These are phyloP conservation scores for Otolemur garnettii DNA, from an alignment of 2,113 vertebrate genomes.

Conservation along the genomic window DNA sequence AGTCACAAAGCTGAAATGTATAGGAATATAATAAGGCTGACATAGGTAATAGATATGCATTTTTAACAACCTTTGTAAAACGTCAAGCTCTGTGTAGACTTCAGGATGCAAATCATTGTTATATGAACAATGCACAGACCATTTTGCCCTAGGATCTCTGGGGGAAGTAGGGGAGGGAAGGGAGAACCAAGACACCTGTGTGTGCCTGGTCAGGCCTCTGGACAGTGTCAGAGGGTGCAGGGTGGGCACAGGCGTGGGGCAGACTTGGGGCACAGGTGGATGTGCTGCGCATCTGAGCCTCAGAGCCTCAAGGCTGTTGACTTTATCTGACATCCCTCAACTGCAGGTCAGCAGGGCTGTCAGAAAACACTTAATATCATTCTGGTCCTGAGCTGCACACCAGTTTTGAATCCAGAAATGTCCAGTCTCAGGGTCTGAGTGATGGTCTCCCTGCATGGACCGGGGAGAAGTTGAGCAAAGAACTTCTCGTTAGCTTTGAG, in stretches of 20 bases:
- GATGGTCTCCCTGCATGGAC: neutral
- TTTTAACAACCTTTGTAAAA: neutral
- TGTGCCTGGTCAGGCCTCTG: neutral
- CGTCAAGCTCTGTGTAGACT: neutral
- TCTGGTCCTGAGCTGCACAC: neutral
- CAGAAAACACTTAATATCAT: neutral
- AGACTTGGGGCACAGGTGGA: neutral
- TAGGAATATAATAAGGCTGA: neutral
- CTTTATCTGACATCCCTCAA: neutral
- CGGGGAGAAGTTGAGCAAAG: neutral
- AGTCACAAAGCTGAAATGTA: neutral
- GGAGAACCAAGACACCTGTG: neutral
- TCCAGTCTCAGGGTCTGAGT: neutral
- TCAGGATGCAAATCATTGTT: neutral
- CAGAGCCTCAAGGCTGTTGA: neutral
- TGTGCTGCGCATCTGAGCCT: neutral
- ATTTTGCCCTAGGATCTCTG: neutral
- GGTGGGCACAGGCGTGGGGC: neutral
- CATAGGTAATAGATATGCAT: neutral
- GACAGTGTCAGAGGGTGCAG: neutral
- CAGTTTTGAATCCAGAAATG: neutral
- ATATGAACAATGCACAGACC: neutral
- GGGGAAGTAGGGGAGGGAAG: neutral
- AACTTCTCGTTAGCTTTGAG: neutral
- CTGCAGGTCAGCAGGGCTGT: accelerated